A percentile compares a stretch with the other conserved stretches of the same genome.
Evolutionary conservation across 53 echinoderm and acorn worm genomes (phyloP).

Genomic region (Pentamera pediparva): DNA sequence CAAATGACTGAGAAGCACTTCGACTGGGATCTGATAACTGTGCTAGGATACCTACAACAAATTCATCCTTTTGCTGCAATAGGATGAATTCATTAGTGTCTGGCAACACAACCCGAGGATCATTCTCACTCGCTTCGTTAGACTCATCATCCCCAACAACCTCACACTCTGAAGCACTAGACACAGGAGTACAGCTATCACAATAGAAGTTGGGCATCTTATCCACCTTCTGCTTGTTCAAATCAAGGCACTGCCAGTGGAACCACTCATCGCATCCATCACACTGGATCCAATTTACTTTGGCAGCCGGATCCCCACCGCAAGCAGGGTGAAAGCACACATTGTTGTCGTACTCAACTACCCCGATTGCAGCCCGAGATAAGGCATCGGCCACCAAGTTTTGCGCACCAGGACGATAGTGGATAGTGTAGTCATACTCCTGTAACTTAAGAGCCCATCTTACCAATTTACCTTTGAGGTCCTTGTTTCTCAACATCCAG

Average conservation of each 20-base stretch:
- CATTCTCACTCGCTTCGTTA: background rate
- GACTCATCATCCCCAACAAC: no score
- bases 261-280: conserved; percentile 44
- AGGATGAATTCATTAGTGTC: conserved; percentile 2
- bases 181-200: background rate
- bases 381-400: conserved; percentile 36
- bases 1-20: no score
- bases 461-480: conserved; percentile 29
- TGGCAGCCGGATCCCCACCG: background rate
- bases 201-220: no score
- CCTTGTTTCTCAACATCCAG: conserved; percentile 22
- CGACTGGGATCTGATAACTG: no score
- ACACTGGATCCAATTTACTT: conserved; percentile 48
- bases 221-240: conserved; percentile 14
- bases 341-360: conserved; percentile 14
- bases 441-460: conserved; percentile 44
- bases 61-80: background rate
- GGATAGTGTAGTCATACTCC: conserved; percentile 33
- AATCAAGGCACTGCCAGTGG: conserved; percentile 14
- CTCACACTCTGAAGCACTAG: no score
- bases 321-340: conserved; percentile 15
- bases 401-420: conserved; percentile 37
- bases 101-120: background rate
- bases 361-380: background rate
- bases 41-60: background rate